Evolutionary conservation across 2,797 vertebrate species (phyloP).

Genomic region (Chromis chromis): DNA sequence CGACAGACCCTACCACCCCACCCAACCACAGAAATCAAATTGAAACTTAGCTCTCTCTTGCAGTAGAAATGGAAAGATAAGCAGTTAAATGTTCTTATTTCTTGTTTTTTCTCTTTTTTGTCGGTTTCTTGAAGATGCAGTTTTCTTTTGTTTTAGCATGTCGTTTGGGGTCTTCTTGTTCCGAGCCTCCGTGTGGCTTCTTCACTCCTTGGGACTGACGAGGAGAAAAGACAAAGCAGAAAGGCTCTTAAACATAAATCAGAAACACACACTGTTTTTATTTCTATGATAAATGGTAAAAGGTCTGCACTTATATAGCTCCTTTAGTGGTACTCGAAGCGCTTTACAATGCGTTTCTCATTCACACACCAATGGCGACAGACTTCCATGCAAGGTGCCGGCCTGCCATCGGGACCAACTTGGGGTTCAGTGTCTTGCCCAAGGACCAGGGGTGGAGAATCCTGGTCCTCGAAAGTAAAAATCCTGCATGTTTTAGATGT

Average conservation of each 20-base stretch:
- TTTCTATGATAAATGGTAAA: too few relatives aligned
- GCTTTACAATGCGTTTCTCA: too few relatives aligned
- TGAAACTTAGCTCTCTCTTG: slow-evolving; percentile 77
- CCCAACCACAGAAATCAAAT: slow-evolving; percentile 65
- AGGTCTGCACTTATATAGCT: too few relatives aligned
- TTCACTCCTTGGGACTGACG: slow-evolving; percentile 60
- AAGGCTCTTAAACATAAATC: slow-evolving; percentile 3
- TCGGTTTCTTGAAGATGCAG: slow-evolving; percentile 74
- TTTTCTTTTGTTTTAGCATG: slow-evolving; percentile 74
- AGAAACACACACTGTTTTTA: too few relatives aligned
- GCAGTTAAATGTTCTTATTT: slow-evolving; percentile 79
- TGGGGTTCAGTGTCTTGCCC: too few relatives aligned
- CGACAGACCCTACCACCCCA: slow-evolving; percentile 58
- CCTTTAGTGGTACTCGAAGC: too few relatives aligned
- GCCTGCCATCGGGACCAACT: too few relatives aligned
- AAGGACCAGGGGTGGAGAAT: too few relatives aligned
- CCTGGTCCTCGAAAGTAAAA: too few relatives aligned
- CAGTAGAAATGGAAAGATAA: slow-evolving; percentile 82
- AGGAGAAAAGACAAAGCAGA: not conserved
- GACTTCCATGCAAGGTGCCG: too few relatives aligned
- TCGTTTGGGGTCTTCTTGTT: slow-evolving; percentile 77
- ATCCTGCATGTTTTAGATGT: too few relatives aligned
- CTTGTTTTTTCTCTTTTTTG: slow-evolving; percentile 66
- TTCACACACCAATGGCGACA: too few relatives aligned
- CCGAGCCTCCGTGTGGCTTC: slow-evolving; percentile 66